These are phyloP conservation scores for Sminthurides bifidus DNA, from an alignment of 1,140 invertebrate species.

Conservation along the genomic window DNA sequence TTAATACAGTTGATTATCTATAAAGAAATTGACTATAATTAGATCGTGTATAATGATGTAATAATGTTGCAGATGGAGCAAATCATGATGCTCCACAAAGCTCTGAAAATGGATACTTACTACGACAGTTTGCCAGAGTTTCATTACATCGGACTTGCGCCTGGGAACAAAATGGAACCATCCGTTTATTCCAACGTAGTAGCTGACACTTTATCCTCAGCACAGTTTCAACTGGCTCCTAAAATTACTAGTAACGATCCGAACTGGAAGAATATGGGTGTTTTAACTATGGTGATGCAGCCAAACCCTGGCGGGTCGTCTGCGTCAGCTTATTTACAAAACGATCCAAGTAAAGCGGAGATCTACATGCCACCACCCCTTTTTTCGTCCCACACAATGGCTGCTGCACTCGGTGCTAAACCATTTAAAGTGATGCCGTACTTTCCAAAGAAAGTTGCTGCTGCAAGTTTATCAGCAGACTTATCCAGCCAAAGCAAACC, in stretches of 20 bases:
- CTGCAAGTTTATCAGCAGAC: not conserved
- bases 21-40: not conserved
- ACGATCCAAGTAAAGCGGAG: constrained; percentile 3
- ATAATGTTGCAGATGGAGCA: constrained; percentile 17
- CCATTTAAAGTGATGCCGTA: not conserved
- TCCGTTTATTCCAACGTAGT: too few relatives aligned
- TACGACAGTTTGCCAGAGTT: too few relatives aligned
- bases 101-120: constrained; percentile 27
- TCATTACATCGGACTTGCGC: too few relatives aligned
- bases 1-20: not conserved
- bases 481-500: not conserved
- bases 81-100: constrained; percentile 30
- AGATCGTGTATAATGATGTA: not conserved
- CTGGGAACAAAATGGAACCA: too few relatives aligned
- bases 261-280: constrained; percentile 18
- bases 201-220: too few relatives aligned
- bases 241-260: not conserved
- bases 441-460: not conserved
- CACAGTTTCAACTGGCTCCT: too few relatives aligned
- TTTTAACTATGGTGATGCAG: constrained; percentile 15
- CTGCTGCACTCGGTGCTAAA: not conserved
- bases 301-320: constrained; percentile 3
- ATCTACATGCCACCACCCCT: constrained; percentile 8
- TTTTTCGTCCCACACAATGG: constrained; percentile 5
- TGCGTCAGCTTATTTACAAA: too few relatives aligned